phyloP scores from a whole-genome alignment of 2,797 vertebrate genomes.

The Rhinophrynus dorsalis region DNA sequence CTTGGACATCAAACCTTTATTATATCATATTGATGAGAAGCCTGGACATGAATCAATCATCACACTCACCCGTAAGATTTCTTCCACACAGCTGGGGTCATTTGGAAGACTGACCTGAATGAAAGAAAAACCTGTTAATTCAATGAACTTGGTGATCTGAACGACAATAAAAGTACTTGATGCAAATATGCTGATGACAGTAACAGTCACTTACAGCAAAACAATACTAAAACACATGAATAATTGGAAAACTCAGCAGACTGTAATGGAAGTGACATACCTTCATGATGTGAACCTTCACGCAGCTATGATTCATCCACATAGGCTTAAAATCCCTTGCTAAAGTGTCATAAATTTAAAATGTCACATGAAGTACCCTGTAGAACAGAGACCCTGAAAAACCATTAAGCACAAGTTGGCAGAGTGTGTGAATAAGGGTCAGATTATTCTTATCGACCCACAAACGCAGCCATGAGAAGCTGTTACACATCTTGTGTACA shows the following conservation, averaged over 20 bases:
- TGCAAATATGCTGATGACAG: background rate
- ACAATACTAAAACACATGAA: background rate
- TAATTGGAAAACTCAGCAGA: background rate
- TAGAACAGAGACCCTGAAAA: background rate
- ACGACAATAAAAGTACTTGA: background rate
- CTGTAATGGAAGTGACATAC: background rate
- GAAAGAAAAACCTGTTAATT: constrained; percentile 49
- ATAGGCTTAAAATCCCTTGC: background rate
- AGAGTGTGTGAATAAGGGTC: too few species aligned
- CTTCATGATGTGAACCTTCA: background rate
- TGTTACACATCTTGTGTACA: too few species aligned
- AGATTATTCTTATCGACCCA: too few species aligned
- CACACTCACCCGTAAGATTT: constrained; percentile 90
- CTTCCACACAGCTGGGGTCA: constrained; percentile 94
- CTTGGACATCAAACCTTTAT: background rate
- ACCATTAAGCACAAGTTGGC: too few species aligned
- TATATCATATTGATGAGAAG: background rate
- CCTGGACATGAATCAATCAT: background rate
- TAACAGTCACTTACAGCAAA: background rate
- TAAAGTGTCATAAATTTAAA: background rate
- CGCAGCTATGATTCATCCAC: background rate
- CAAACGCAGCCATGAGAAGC: too few species aligned
- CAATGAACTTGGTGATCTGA: background rate
- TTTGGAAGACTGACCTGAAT: constrained; percentile 86
- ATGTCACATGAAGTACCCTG: background rate